Conservation (phyloP, 2,888 invertebrate genomes). For the Microctonus hyperodae region DNA sequence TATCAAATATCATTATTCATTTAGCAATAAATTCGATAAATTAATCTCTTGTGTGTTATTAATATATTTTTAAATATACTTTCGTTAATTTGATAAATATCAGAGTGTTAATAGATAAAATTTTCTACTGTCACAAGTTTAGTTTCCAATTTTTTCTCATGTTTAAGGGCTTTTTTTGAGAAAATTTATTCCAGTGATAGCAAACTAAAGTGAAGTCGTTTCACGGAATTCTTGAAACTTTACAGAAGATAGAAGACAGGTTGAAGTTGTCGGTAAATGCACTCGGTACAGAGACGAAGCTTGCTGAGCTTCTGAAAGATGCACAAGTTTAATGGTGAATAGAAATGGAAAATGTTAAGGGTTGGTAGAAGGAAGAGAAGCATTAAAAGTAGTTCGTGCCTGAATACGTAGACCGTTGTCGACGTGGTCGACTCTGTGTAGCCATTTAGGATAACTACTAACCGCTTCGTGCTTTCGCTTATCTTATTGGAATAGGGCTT, state of each 20-base stretch:
- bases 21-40: neutral
- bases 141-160: neutral
- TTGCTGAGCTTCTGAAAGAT: slow-evolving; percentile 16
- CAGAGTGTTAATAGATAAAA: too few species aligned
- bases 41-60: too few species aligned
- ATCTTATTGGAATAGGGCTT: slow-evolving; percentile 22
- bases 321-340: slow-evolving; percentile 25
- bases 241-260: neutral
- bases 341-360: slow-evolving; percentile 13
- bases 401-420: slow-evolving; percentile 30
- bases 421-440: slow-evolving; percentile 32
- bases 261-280: slow-evolving; percentile 5
- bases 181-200: neutral
- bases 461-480: slow-evolving; percentile 31
- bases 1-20: too few species aligned
- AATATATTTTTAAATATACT: too few species aligned
- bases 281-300: neutral
- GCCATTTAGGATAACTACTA: slow-evolving; percentile 33
- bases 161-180: neutral
- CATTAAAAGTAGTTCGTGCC: slow-evolving; percentile 29
- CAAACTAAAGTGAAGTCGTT: neutral
- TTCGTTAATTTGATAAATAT: too few species aligned
- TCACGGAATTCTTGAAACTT: neutral
- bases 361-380: slow-evolving; percentile 18
- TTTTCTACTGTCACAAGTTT: too few species aligned